phyloP scores from a whole-genome alignment of 1,140 invertebrate species.

The Xylocopa sonorina region DNA sequence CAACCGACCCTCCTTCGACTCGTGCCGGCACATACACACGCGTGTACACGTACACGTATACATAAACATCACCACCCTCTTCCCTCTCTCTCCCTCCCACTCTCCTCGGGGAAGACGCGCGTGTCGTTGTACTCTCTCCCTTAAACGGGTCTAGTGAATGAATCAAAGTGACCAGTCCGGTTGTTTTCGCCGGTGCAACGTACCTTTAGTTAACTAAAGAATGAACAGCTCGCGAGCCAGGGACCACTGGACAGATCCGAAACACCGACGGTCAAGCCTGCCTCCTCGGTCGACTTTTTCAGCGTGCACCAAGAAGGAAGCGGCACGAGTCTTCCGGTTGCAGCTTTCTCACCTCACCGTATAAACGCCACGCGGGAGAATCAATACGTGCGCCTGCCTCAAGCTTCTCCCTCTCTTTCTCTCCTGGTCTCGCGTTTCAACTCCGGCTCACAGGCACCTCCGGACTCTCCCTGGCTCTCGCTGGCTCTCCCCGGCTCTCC shows the following conservation, averaged over 20 bases:
- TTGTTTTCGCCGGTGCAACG: conserved; percentile 18
- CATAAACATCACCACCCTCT: background rate
- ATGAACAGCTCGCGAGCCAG: conserved; percentile 4
- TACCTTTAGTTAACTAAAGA: conserved; percentile 6
- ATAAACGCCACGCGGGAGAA: conserved; percentile 69
- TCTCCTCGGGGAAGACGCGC: conserved; percentile 25
- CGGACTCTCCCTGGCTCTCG: conserved; percentile 4
- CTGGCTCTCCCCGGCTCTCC: conserved; percentile 9
- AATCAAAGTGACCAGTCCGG: conserved; percentile 10
- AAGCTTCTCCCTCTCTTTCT: conserved; percentile 51
- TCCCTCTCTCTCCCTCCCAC: background rate
- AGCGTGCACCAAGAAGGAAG: conserved; percentile 49
- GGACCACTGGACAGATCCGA: background rate
- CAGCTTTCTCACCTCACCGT: conserved; percentile 69
- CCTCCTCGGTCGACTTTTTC: conserved; percentile 27
- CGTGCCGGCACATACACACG: background rate
- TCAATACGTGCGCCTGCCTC: conserved; percentile 69
- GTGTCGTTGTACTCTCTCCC: background rate
- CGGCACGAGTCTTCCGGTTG: conserved; percentile 63
- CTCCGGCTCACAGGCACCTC: background rate
- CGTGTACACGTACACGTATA: background rate
- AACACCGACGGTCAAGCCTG: background rate
- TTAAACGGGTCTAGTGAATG: conserved; percentile 16
- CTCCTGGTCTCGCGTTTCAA: background rate
- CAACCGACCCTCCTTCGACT: conserved; percentile 45